A percentile compares a stretch with the other conserved stretches of the same genome.
These are phyloP conservation scores for Tuberolachnus salignus DNA, from an alignment of 2,888 invertebrate species.

Conservation along the genomic window DNA sequence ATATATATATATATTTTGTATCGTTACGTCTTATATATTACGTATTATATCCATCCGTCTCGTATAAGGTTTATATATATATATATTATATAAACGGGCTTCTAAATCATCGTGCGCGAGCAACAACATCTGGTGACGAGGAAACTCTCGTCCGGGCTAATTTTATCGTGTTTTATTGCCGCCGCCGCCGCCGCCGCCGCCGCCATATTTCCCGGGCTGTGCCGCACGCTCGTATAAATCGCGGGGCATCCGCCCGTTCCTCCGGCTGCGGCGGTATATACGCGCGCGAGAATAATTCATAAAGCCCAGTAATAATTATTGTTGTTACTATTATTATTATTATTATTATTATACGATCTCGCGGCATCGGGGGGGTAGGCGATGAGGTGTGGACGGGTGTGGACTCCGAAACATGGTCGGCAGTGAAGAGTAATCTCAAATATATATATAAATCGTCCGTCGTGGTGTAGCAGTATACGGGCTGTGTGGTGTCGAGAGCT, in stretches of 20 bases:
- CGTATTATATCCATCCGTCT: too few species aligned
- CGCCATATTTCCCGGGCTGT: conserved; percentile 18
- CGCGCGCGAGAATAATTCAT: conserved; percentile 41
- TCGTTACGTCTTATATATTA: too few species aligned
- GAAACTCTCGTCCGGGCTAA: conserved; percentile 33
- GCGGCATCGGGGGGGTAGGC: neutral
- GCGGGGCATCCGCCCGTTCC: too few species aligned
- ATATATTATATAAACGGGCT: neutral
- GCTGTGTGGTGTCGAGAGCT: conserved; percentile 18
- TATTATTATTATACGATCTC: conserved; percentile 1
- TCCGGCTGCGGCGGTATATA: too few species aligned
- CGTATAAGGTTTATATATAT: too few species aligned
- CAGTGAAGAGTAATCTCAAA: too few species aligned
- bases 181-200: neutral
- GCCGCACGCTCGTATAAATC: conserved; percentile 20
- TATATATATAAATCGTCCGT: neutral
- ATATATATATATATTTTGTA: too few species aligned
- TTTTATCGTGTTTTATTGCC: conserved; percentile 55
- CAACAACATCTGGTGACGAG: conserved; percentile 50
- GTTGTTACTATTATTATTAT: conserved; percentile 33
- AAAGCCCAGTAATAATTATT: conserved; percentile 46
- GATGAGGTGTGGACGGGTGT: neutral
- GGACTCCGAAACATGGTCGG: neutral
- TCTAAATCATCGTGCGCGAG: conserved; percentile 36
- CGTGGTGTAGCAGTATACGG: neutral